Percentiles rank a stretch among this genome's conserved stretches.
Evolutionary conservation across 1,140 invertebrate species (phyloP).

Genomic region (Drosophila takahashii): DNA sequence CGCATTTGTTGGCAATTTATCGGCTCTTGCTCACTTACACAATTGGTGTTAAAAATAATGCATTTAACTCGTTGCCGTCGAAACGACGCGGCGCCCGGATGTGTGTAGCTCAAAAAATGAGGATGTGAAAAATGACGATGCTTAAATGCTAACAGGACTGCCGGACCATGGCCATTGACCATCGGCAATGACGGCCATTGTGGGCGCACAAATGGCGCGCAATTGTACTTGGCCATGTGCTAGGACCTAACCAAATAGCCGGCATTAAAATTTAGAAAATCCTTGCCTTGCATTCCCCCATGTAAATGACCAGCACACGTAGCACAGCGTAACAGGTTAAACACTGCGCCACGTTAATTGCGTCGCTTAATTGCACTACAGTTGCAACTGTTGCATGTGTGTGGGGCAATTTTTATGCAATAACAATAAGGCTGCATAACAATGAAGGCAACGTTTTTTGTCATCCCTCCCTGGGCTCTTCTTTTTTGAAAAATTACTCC

Average conservation of each 20-base stretch:
- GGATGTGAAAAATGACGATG: conserved; percentile 65
- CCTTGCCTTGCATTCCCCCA: conserved; percentile 16
- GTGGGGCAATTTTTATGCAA: conserved; percentile 74
- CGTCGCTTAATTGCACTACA: conserved; percentile 77
- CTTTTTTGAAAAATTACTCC: conserved; percentile 77
- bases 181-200: conserved; percentile 64
- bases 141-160: conserved; percentile 34
- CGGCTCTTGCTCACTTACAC: conserved; percentile 45
- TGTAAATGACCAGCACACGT: conserved; percentile 59
- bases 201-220: conserved; percentile 71
- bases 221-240: conserved; percentile 61
- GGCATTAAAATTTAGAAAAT: conserved; percentile 83
- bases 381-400: conserved; percentile 74
- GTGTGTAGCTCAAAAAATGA: conserved; percentile 49
- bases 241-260: conserved; percentile 48
- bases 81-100: neutral
- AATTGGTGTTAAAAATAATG: conserved; percentile 81
- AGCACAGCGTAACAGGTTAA: conserved; percentile 72
- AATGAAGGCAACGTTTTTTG: conserved; percentile 55
- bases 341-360: conserved; percentile 79
- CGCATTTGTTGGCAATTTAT: conserved; percentile 73
- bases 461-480: neutral
- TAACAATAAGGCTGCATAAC: conserved; percentile 81
- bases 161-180: conserved; percentile 21
- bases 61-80: conserved; percentile 52